Evolutionary conservation across 2,888 invertebrate genomes (phyloP).

Genomic region (Xiphydria camelus): DNA sequence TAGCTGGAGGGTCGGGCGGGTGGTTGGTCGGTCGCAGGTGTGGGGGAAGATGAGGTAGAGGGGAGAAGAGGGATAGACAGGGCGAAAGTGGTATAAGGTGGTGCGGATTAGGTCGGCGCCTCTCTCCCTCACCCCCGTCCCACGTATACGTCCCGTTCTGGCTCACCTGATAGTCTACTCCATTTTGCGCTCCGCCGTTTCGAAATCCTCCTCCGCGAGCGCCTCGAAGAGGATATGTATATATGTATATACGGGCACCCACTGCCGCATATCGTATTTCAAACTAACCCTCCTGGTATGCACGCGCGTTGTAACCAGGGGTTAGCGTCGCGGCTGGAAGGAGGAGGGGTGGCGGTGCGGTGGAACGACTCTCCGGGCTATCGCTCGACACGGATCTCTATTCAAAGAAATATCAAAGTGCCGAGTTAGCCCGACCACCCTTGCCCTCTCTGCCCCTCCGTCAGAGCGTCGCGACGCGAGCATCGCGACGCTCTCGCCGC

Average conservation of each 20-base stretch:
- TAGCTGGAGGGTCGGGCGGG: background rate
- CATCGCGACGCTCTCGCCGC: conserved; percentile 19
- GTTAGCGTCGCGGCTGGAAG: background rate
- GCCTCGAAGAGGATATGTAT: background rate
- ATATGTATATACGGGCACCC: background rate
- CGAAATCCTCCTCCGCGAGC: background rate
- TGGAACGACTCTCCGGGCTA: conserved; percentile 30
- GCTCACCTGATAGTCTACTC: conserved; percentile 2
- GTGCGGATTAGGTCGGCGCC: conserved; percentile 3
- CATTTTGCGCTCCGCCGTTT: background rate
- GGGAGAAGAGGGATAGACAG: background rate
- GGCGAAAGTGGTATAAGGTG: background rate
- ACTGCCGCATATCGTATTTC: conserved; percentile 22
- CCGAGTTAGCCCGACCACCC: conserved; percentile 39
- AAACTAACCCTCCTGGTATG: conserved; percentile 5
- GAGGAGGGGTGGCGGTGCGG: background rate
- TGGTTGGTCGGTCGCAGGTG: no score
- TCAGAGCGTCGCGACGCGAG: conserved; percentile 11
- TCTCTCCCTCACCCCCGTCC: background rate
- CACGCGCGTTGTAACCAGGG: background rate
- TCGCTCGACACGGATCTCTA: conserved; percentile 51
- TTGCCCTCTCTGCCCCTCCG: conserved; percentile 17
- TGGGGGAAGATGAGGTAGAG: conserved; percentile 1
- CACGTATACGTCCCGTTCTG: background rate
- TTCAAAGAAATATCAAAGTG: conserved; percentile 51